Base-by-base conservation (phyloP, 1,140 invertebrate genomes). In the Drosophila fuyamai region DNA sequence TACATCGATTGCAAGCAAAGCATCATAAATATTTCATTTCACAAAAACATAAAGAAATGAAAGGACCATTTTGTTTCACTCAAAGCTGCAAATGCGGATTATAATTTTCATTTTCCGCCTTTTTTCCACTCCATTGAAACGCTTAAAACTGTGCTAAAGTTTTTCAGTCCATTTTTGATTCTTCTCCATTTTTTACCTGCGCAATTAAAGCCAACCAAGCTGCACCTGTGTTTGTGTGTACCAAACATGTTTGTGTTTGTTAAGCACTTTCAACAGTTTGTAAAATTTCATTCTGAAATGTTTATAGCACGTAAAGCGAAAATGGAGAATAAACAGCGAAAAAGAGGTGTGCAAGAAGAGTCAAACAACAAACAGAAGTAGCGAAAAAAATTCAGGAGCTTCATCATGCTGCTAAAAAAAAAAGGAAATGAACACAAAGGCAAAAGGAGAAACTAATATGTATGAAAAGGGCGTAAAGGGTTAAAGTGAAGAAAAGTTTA, bases 201-300 rank as follows among this genome's bases (percentile, higher is more conserved):
- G 27, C 75, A 71, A 83, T 83, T 83, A 79, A 83, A 76, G 60
- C 65, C 71, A 53, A 50, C 48, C 58, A 66, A 70, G 57, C 59
- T 83, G 60, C 77, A 60, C 35, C 67, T 58, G 60, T 65, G 54
- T 67, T 27, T 40, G 46, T 67, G 23, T 27, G 23, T 50, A 29
- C 35, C 60, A 66, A 53, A 53, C 61, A 44, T 68, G 61, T 66
- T 68, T 65, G 57, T 81, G 65, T 68, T 59, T 79, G 76, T 77
- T 84, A 77, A 73, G 76, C 81, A 79, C 81, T 84, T 84, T 68
- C 79, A 85, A 80, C 74, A 55, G 50, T 74, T 73, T 81, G 83
- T 70, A 57, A 85, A 85, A 85, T 85, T 84, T 78, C 56, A 78
- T 85, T 75, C 66, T 56, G 46, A 68, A 68, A 66, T 65, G 65